Conservation (phyloP, 2,888 invertebrate species). For the Lasius fuliginosus region DNA sequence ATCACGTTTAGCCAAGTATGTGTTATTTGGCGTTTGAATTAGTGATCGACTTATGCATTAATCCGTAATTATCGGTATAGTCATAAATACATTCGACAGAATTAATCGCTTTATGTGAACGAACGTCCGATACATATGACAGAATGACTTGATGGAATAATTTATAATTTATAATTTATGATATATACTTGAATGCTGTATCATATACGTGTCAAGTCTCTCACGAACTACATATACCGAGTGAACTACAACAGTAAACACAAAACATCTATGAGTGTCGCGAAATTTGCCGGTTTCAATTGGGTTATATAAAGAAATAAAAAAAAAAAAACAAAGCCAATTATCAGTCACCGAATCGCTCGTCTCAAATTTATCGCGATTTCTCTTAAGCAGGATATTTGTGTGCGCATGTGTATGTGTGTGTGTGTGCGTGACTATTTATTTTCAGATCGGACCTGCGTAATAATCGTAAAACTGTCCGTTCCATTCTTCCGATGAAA, state of each 20-base stretch:
- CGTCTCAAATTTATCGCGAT: conserved; percentile 9
- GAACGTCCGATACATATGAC: not conserved
- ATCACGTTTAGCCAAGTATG: conserved; percentile 4
- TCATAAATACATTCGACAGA: conserved; percentile 4
- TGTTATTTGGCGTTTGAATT: conserved; percentile 42
- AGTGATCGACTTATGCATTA: conserved; percentile 29
- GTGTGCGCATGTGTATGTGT: not conserved
- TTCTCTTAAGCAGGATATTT: not conserved
- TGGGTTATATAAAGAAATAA: not conserved
- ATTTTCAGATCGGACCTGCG: not conserved
- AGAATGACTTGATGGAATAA: not conserved
- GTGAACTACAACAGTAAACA: conserved; percentile 24
- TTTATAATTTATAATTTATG: conserved; percentile 14
- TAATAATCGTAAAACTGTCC: conserved; percentile 8
- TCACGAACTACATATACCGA: conserved; percentile 18
- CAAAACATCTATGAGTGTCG: conserved; percentile 29
- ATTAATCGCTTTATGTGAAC: conserved; percentile 17
- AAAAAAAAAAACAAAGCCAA: not conserved
- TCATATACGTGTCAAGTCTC: conserved; percentile 30
- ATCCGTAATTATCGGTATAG: conserved; percentile 32
- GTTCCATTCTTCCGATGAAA: conserved; percentile 32
- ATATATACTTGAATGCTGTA: conserved; percentile 17
- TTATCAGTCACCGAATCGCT: not conserved
- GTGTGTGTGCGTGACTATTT: not conserved
- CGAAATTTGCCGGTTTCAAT: not conserved